Conservation (phyloP, 2,113 vertebrate genomes). For the Anarrhichthys ocellatus region DNA sequence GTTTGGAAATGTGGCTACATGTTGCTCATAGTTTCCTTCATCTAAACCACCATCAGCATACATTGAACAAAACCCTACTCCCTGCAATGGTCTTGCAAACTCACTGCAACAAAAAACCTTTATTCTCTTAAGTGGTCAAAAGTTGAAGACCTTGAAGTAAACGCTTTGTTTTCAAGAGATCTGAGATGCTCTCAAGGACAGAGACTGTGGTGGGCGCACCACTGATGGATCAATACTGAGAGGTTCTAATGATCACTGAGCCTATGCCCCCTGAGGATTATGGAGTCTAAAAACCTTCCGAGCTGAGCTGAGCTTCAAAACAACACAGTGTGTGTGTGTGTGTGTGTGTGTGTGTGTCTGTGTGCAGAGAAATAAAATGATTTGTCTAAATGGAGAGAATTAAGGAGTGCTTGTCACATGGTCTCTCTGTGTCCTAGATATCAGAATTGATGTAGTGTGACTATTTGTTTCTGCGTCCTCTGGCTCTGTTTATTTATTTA, state of each 20-base stretch:
- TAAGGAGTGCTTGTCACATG: constrained; percentile 47
- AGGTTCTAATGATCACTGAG: constrained; percentile 53
- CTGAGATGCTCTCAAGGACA: constrained; percentile 17
- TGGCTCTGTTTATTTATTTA: constrained; percentile 18
- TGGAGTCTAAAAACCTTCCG: constrained; percentile 49
- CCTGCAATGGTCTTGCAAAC: background rate
- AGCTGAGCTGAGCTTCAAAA: constrained; percentile 31
- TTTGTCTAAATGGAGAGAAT: constrained; percentile 49
- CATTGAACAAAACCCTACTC: constrained; percentile 12
- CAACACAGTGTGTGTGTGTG: constrained; percentile 26
- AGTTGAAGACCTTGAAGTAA: background rate
- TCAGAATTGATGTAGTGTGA: constrained; percentile 24
- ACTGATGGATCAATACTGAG: constrained; percentile 53
- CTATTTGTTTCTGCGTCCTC: constrained; percentile 21
- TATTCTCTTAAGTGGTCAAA: background rate
- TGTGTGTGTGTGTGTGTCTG: constrained; percentile 11
- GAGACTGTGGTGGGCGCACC: constrained; percentile 9
- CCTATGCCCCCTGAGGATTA: constrained; percentile 53
- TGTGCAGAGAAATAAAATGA: constrained; percentile 39
- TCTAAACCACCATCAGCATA: constrained; percentile 35
- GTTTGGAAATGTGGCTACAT: constrained; percentile 67
- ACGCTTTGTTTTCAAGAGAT: constrained; percentile 17
- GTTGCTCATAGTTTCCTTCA: constrained; percentile 66
- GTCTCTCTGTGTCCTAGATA: constrained; percentile 47
- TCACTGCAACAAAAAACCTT: background rate